Conservation (phyloP, 92 coral and sea anemone genomes). For the Pocillopora meandrina region DNA sequence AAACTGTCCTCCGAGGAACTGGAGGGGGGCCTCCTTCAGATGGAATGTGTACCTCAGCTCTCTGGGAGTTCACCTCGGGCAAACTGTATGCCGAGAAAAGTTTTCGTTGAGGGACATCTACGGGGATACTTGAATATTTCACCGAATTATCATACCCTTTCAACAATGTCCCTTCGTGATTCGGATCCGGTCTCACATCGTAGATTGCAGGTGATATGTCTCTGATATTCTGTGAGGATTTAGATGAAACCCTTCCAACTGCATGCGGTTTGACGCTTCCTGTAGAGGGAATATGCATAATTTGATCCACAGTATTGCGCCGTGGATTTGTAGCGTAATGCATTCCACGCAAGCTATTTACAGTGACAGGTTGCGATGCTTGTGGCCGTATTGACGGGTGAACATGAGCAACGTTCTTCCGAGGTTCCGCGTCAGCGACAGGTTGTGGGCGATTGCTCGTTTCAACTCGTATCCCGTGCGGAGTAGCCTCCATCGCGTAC, state of each 20-base stretch:
- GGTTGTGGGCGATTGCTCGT: constrained; percentile 44
- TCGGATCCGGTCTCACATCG: constrained; percentile 48
- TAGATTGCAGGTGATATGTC: constrained; percentile 48
- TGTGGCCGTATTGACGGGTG: constrained; percentile 59
- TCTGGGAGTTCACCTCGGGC: constrained; percentile 59
- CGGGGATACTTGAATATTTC: constrained; percentile 24
- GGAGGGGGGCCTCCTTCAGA: constrained; percentile 40
- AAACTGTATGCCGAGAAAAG: constrained; percentile 66
- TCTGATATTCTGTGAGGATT: constrained; percentile 37
- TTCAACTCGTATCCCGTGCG: constrained; percentile 61
- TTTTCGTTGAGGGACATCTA: constrained; percentile 45
- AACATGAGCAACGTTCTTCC: constrained; percentile 38
- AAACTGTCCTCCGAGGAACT: constrained; percentile 53
- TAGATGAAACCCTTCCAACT: constrained; percentile 36
- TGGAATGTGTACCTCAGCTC: constrained; percentile 64
- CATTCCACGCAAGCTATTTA: constrained; percentile 78
- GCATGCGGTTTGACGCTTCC: constrained; percentile 37
- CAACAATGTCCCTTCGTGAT: constrained; percentile 10
- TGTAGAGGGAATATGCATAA: constrained; percentile 22
- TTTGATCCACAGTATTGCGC: constrained; percentile 24
- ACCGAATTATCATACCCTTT: constrained; percentile 18
- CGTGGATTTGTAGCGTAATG: constrained; percentile 47
- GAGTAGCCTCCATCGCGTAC: constrained; percentile 49
- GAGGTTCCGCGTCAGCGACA: constrained; percentile 38
- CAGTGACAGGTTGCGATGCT: constrained; percentile 74